A percentile compares a stretch with the other conserved stretches of the same genome.
phyloP scores from a whole-genome alignment of 37 sponge, comb jelly and placozoan species.

The Geodia barretti region DNA sequence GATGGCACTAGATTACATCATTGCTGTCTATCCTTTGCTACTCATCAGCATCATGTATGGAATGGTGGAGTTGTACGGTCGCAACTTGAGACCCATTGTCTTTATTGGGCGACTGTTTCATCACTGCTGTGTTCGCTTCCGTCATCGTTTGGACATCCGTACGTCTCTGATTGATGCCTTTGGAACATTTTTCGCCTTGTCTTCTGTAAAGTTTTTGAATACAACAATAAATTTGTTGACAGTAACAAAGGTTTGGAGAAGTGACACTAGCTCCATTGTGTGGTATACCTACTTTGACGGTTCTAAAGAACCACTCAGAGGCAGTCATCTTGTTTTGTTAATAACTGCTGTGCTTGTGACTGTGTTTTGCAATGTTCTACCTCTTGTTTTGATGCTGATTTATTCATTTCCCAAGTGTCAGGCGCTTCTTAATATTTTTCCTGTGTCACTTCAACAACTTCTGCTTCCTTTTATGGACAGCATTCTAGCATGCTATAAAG shows the following conservation, averaged over 20 bases:
- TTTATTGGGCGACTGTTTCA: background rate
- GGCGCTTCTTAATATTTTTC: too few relatives aligned
- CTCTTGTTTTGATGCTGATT: conserved; percentile 12
- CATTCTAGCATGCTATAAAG: conserved; percentile 25
- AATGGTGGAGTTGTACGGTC: background rate
- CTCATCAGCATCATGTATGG: background rate
- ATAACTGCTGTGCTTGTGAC: background rate
- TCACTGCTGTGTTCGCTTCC: conserved; percentile 1
- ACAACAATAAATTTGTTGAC: conserved; percentile 11
- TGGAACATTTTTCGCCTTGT: conserved; percentile 20
- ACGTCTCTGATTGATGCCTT: conserved; percentile 19
- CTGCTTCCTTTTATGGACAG: conserved; percentile 7
- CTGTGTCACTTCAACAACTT: too few relatives aligned
- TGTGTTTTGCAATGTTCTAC: background rate
- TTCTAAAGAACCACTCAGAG: background rate
- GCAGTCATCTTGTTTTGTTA: background rate
- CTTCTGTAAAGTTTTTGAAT: conserved; percentile 8
- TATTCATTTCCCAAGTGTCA: background rate
- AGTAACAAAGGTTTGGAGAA: background rate
- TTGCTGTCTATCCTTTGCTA: background rate
- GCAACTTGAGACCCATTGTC: background rate
- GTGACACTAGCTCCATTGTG: too few relatives aligned
- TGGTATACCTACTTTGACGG: background rate
- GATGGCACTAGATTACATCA: background rate
- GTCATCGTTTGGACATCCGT: conserved; percentile 3